These are phyloP conservation scores for Amyelois transitella DNA, from an alignment of 1,140 invertebrate genomes.

Conservation along the genomic window DNA sequence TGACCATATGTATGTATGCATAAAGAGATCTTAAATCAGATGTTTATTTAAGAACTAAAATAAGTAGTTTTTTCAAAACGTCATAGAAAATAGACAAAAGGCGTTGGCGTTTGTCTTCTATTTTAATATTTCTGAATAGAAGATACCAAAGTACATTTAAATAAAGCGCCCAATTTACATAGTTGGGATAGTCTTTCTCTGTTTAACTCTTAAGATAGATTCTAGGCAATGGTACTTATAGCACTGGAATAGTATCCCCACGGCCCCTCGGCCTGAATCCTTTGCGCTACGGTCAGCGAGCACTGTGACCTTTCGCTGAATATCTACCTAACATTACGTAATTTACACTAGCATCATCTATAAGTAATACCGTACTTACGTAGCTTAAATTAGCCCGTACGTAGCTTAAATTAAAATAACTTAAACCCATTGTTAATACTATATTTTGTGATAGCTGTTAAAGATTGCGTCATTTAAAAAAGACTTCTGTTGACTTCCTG, in stretches of 20 bases:
- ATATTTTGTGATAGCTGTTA: too few relatives aligned
- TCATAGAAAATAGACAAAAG: too few relatives aligned
- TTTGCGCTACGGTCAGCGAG: conserved; percentile 55
- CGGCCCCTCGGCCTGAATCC: neutral
- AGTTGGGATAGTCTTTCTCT: neutral
- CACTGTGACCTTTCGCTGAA: conserved; percentile 60
- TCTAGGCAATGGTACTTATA: too few relatives aligned
- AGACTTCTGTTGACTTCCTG: neutral
- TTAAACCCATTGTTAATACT: too few relatives aligned
- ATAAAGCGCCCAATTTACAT: neutral
- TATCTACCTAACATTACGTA: conserved; percentile 38
- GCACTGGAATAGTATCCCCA: neutral
- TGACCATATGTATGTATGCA: too few relatives aligned
- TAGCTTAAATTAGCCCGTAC: neutral
- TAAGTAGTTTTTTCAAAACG: too few relatives aligned
- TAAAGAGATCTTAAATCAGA: too few relatives aligned
- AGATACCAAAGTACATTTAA: neutral
- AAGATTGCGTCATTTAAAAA: too few relatives aligned
- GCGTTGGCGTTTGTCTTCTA: too few relatives aligned
- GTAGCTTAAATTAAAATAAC: neutral
- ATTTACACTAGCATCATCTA: conserved; percentile 24
- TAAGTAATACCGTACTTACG: conserved; percentile 8
- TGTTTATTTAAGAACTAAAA: too few relatives aligned
- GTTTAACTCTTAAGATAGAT: neutral
- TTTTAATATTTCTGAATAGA: too few relatives aligned